Conservation (phyloP, 2,113 vertebrate genomes). For the Orthonyx spaldingii region DNA sequence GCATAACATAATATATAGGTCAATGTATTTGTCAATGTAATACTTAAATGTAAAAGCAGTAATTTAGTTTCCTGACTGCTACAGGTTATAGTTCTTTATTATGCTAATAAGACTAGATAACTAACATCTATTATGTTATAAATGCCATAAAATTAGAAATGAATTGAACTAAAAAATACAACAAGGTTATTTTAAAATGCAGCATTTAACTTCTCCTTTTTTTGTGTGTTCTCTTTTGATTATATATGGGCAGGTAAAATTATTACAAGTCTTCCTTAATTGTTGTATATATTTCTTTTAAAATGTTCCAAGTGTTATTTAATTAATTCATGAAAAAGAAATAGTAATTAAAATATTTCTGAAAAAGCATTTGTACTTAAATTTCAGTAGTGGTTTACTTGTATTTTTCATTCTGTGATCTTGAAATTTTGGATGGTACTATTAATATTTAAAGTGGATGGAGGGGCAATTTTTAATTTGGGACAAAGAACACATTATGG, state of each 20-base stretch:
- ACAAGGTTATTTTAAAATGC: constrained; percentile 52
- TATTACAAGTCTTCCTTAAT: constrained; percentile 41
- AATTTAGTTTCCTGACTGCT: constrained; percentile 62
- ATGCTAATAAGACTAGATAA: constrained; percentile 69
- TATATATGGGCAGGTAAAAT: constrained; percentile 35
- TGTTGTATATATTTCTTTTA: not conserved
- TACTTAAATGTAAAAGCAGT: constrained; percentile 63
- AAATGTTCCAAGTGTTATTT: not conserved
- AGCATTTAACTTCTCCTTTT: constrained; percentile 43
- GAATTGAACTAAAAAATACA: constrained; percentile 47
- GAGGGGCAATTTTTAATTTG: not conserved
- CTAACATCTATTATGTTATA: constrained; percentile 57
- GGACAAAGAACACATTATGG: not conserved
- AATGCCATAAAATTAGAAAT: constrained; percentile 67
- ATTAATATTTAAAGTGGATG: constrained; percentile 3
- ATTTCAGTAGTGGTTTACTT: not conserved
- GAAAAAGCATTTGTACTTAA: not conserved
- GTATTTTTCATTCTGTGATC: not conserved
- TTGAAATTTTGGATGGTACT: not conserved
- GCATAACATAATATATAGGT: constrained; percentile 46
- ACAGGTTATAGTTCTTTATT: constrained; percentile 64
- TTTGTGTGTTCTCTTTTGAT: constrained; percentile 58
- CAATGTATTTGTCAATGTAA: constrained; percentile 62
- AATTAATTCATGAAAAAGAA: not conserved
- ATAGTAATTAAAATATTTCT: not conserved